These are phyloP conservation scores for Eretmocerus hayati DNA, from an alignment of 2,888 invertebrate genomes.

Conservation along the genomic window DNA sequence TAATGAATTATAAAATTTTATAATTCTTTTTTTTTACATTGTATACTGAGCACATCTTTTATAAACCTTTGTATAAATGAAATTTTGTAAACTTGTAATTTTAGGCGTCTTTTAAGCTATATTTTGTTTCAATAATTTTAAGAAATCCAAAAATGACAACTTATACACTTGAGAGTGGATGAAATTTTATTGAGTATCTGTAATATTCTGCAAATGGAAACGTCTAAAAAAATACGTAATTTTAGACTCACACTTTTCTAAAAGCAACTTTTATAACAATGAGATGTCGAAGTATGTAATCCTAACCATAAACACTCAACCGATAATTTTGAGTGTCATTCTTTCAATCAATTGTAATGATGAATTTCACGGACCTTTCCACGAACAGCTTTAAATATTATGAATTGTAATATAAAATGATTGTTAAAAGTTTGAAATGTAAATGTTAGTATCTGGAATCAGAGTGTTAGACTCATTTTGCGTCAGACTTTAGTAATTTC, in stretches of 20 bases:
- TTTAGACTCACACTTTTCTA: constrained; percentile 19
- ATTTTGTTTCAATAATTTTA: constrained; percentile 20
- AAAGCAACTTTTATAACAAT: constrained; percentile 17
- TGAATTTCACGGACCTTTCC: constrained; percentile 18
- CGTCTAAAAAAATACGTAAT: constrained; percentile 12
- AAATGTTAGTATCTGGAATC: constrained; percentile 16
- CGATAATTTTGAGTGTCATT: constrained; percentile 9
- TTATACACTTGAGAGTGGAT: not conserved
- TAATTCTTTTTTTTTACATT: constrained; percentile 18
- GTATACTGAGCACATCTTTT: constrained; percentile 13
- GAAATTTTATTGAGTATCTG: not conserved
- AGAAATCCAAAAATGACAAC: not conserved
- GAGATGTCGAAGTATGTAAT: constrained; percentile 12
- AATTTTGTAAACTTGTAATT: constrained; percentile 22
- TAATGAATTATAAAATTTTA: constrained; percentile 14
- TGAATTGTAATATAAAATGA: constrained; percentile 21
- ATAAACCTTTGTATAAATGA: constrained; percentile 22
- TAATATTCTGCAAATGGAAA: not conserved
- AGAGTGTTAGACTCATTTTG: constrained; percentile 17
- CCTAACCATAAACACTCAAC: constrained; percentile 12
- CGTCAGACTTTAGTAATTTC: constrained; percentile 8
- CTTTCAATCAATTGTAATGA: constrained; percentile 12
- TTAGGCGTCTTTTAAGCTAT: constrained; percentile 13
- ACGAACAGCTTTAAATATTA: constrained; percentile 20
- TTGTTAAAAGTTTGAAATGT: constrained; percentile 22